Base-by-base conservation (phyloP, 2,797 vertebrate genomes). In the Alauda arvensis region DNA sequence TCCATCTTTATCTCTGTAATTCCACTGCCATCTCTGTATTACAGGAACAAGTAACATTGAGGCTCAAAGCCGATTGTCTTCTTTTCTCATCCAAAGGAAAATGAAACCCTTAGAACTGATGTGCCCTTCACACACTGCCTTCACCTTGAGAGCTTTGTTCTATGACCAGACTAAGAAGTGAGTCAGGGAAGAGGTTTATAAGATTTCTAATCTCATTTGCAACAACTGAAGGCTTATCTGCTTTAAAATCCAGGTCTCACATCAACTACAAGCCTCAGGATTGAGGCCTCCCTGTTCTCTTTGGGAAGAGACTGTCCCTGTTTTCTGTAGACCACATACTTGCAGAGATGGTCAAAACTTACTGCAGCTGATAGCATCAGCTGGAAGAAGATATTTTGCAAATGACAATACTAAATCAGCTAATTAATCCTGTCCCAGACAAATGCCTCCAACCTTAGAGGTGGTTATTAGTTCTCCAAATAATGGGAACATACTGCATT, bases 81-180 rank as follows among this genome's bases (percentile, higher is more conserved):
- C 45, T 66, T 88, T 81, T 83, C 51, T 67, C 63, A 70, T 55
- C 57, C 56, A 78, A 81, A 76, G 53, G 77, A 83, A 92, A 93
- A 72, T 6, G 21, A 83, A 85, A 61, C 45, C 52, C 45, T 85
- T n/a, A 40, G 79, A 88, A 74, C 17, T 33, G 33, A 83, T 4
- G 15, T 31, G 49, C 43, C 60, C 63, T 85, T 83, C 77, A 66
- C 34, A 60, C 19, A 25, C 29, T 67, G 72, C 52, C 60, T 85
- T 85, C 67, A 62, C 56, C 39, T 57, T 24, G 24, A 88, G 53
- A 60, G 71, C 60, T 90, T 88, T 87, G 43, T 80, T 85, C 67
- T 88, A 51, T 40, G 39, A 29, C 52, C 70, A 92, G 56, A 72
- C 69, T 60, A 66, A 88, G 62, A 82, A 77, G 24, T 56, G 66